phyloP scores from a whole-genome alignment of 2,113 vertebrate species.

The Brevimyrus niger region DNA sequence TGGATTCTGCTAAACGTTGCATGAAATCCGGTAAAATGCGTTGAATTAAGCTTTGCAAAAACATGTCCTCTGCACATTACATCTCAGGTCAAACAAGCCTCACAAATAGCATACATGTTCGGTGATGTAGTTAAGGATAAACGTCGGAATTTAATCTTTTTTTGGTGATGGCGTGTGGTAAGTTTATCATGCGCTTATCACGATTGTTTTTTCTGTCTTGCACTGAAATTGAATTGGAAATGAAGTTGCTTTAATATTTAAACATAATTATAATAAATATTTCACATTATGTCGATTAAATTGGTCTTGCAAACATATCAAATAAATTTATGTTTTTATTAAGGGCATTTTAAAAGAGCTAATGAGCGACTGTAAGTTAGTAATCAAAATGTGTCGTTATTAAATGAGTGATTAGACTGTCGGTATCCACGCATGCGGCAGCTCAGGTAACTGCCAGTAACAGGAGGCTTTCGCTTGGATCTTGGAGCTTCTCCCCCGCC shows the following conservation, averaged over 20 bases:
- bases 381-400: constrained; percentile 25
- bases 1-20: not conserved
- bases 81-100: not conserved
- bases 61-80: not conserved
- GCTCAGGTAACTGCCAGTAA: constrained; percentile 47
- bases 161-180: not conserved
- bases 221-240: not conserved
- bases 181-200: not conserved
- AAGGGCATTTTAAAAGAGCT: not conserved
- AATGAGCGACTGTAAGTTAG: not conserved
- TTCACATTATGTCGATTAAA: not conserved
- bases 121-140: not conserved
- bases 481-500: not conserved
- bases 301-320: not conserved
- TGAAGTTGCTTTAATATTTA: not conserved
- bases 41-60: not conserved
- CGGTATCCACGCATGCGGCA: constrained; percentile 54
- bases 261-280: not conserved
- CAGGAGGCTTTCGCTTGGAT: not conserved
- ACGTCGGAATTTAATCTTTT: not conserved
- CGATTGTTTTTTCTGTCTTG: not conserved
- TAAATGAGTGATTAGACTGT: constrained; percentile 58
- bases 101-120: not conserved
- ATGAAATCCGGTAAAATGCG: not conserved
- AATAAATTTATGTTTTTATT: not conserved